A percentile compares a stretch with the other conserved stretches of the same genome.
These are phyloP conservation scores for Drosophila pectinifera DNA, from an alignment of 1,140 invertebrate genomes.

Conservation along the genomic window DNA sequence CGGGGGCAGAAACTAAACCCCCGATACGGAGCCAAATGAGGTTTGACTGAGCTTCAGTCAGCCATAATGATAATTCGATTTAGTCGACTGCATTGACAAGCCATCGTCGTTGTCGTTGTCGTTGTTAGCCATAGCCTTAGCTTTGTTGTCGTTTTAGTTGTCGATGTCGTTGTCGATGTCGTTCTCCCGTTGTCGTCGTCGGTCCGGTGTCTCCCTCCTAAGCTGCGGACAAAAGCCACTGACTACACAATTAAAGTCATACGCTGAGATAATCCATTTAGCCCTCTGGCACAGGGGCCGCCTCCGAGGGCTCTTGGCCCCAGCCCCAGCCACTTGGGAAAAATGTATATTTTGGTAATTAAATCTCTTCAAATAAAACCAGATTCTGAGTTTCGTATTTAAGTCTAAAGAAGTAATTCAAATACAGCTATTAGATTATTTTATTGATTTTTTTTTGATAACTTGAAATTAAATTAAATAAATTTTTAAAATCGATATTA, in stretches of 20 bases:
- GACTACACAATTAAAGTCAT: constrained; percentile 79
- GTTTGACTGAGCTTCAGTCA: constrained; percentile 84
- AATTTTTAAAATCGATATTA: too few species aligned
- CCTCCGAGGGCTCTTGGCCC: constrained; percentile 9
- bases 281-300: constrained; percentile 33
- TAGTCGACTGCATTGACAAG: constrained; percentile 77
- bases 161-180: constrained; percentile 26
- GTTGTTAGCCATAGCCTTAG: constrained; percentile 22
- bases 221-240: constrained; percentile 63
- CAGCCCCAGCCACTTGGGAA: constrained; percentile 7
- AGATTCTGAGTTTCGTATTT: background rate
- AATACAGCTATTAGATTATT: background rate
- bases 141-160: constrained; percentile 28
- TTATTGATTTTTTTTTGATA: too few species aligned
- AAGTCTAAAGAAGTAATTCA: background rate
- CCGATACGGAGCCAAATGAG: constrained; percentile 71
- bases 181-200: constrained; percentile 6
- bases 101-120: constrained; percentile 45
- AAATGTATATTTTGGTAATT: background rate
- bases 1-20: constrained; percentile 39
- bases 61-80: constrained; percentile 85
- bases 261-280: constrained; percentile 75
- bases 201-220: constrained; percentile 39
- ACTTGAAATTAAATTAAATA: too few species aligned
- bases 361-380: background rate